Percentiles rank a stretch among this genome's conserved stretches.
Evolutionary conservation across 2,797 vertebrate genomes (phyloP).

Genomic region (Pyrocephalus nanus): DNA sequence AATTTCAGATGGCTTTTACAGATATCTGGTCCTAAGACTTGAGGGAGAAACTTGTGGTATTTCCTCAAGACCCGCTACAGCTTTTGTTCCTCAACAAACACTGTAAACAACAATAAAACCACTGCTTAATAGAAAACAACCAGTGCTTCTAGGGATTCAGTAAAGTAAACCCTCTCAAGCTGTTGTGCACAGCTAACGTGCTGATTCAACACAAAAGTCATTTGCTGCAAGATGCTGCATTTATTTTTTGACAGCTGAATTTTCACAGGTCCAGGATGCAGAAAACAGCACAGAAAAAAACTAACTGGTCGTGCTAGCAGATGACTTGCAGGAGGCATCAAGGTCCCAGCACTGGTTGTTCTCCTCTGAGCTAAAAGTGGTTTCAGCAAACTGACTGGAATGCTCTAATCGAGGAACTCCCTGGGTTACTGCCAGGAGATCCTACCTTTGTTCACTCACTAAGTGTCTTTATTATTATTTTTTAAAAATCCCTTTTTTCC

Average conservation of each 20-base stretch:
- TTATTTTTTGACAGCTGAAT: constrained; percentile 17
- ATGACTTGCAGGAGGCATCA: background rate
- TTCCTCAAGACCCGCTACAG: background rate
- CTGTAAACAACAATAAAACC: background rate
- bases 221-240: background rate
- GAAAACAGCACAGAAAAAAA: background rate
- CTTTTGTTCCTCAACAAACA: background rate
- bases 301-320: background rate
- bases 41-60: background rate
- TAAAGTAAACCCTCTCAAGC: background rate
- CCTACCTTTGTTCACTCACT: background rate
- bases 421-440: background rate
- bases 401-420: background rate
- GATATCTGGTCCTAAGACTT: background rate
- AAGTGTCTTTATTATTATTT: background rate
- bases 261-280: background rate
- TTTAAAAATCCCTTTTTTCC: background rate
- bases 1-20: background rate
- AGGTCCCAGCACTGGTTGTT: background rate
- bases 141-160: background rate
- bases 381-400: background rate
- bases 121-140: background rate
- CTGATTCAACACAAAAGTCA: background rate
- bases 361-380: background rate
- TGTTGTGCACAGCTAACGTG: background rate